Conservation (phyloP, 2,888 invertebrate species). For the Boloria selene region DNA sequence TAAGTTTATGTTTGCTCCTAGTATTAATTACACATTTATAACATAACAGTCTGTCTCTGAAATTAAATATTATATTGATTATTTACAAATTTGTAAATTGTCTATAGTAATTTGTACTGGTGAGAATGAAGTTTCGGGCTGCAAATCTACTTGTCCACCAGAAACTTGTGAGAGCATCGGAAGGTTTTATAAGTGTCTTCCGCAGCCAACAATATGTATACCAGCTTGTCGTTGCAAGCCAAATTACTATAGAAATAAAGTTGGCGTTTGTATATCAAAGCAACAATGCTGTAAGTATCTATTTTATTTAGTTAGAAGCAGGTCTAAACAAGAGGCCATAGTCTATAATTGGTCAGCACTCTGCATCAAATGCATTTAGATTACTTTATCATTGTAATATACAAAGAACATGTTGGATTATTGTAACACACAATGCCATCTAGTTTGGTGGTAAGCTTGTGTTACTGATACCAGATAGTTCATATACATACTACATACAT, state of each 20-base stretch:
- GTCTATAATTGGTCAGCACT: too few relatives aligned
- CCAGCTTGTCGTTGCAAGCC: conserved; percentile 24
- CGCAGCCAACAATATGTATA: conserved; percentile 14
- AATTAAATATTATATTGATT: too few relatives aligned
- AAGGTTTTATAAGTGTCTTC: conserved; percentile 13
- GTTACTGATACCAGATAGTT: too few relatives aligned
- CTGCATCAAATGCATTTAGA: too few relatives aligned
- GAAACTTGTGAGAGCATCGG: conserved; percentile 26
- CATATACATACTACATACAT: too few relatives aligned
- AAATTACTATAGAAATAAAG: conserved; percentile 27
- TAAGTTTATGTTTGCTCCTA: too few relatives aligned
- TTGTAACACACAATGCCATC: too few relatives aligned
- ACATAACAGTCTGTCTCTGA: too few relatives aligned
- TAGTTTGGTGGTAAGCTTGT: too few relatives aligned
- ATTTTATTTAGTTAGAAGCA: not conserved
- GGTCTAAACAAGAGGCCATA: too few relatives aligned
- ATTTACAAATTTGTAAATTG: not conserved
- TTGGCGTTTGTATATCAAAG: conserved; percentile 26
- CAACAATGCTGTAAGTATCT: conserved; percentile 27
- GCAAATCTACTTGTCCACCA: conserved; percentile 18
- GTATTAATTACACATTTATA: not conserved
- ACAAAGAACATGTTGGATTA: too few relatives aligned
- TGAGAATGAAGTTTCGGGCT: conserved; percentile 25
- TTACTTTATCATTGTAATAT: too few relatives aligned
- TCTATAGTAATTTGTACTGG: conserved; percentile 13